Conservation (phyloP, 2,888 invertebrate species). For the Callyntrura guangdongensis region DNA sequence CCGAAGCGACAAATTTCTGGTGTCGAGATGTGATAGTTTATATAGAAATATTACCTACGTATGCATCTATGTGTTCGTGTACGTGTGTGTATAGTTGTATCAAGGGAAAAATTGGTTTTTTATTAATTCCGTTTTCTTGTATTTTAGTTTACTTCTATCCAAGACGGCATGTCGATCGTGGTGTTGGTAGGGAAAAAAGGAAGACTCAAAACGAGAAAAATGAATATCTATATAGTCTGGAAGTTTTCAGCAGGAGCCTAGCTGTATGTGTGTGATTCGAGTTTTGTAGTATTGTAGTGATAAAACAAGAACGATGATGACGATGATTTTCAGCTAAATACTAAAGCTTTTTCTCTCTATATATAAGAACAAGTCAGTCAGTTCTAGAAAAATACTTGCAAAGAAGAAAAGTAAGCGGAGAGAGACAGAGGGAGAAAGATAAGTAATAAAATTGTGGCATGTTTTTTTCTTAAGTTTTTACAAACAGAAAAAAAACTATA, state of each 20-base stretch:
- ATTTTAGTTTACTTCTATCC: not conserved
- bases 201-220: not conserved
- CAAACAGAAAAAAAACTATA: slow-evolving; percentile 24
- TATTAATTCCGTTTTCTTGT: slow-evolving; percentile 38
- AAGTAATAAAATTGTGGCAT: slow-evolving; percentile 46
- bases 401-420: slow-evolving; percentile 5
- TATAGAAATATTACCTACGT: not conserved
- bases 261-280: slow-evolving; percentile 36
- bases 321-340: slow-evolving; percentile 24
- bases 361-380: slow-evolving; percentile 7
- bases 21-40: not conserved
- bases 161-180: not conserved
- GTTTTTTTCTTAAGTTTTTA: slow-evolving; percentile 43
- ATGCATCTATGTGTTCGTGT: too few relatives aligned
- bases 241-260: slow-evolving; percentile 45
- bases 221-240: slow-evolving; percentile 10
- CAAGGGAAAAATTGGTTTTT: slow-evolving; percentile 28
- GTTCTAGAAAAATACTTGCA: slow-evolving; percentile 15
- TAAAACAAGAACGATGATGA: slow-evolving; percentile 26
- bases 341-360: not conserved
- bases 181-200: slow-evolving; percentile 13
- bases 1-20: not conserved
- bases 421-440: not conserved
- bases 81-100: slow-evolving; percentile 26
- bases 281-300: slow-evolving; percentile 46